Evolutionary conservation across 2,888 invertebrate species (phyloP).

Genomic region (Rhagonycha lutea): DNA sequence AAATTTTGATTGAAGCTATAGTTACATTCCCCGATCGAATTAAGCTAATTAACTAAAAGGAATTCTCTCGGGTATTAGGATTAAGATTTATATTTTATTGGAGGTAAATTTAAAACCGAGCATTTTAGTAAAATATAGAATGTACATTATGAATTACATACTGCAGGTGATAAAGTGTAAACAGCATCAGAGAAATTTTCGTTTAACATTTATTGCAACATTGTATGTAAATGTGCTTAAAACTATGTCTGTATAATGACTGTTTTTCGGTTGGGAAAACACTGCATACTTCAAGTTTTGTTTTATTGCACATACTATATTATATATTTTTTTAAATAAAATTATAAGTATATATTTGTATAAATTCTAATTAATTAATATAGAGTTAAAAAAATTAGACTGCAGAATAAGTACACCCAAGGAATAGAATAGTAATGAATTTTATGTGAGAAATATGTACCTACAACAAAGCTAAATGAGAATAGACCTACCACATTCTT

Average conservation of each 20-base stretch:
- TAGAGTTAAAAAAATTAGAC: neutral
- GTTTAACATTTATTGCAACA: neutral
- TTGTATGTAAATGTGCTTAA: neutral
- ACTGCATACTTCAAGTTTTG: neutral
- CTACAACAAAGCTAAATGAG: neutral
- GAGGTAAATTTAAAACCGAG: neutral
- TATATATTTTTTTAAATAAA: neutral
- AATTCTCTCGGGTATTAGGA: too few relatives aligned
- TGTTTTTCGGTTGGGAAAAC: neutral
- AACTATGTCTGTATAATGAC: neutral
- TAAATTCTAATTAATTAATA: neutral
- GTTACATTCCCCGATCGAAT: too few relatives aligned
- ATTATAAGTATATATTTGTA: neutral
- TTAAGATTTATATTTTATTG: neutral
- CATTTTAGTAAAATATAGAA: neutral
- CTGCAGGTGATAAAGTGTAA: neutral
- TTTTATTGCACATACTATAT: neutral
- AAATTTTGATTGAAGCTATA: too few relatives aligned
- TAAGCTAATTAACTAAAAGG: too few relatives aligned
- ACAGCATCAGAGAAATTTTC: neutral
- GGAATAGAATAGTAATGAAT: neutral
- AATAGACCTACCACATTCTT: neutral
- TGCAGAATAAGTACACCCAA: neutral
- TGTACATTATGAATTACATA: too few relatives aligned
- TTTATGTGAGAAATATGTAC: neutral